phyloP scores from a whole-genome alignment of 2,888 invertebrate species.

The Sarcophaga subvicina region DNA sequence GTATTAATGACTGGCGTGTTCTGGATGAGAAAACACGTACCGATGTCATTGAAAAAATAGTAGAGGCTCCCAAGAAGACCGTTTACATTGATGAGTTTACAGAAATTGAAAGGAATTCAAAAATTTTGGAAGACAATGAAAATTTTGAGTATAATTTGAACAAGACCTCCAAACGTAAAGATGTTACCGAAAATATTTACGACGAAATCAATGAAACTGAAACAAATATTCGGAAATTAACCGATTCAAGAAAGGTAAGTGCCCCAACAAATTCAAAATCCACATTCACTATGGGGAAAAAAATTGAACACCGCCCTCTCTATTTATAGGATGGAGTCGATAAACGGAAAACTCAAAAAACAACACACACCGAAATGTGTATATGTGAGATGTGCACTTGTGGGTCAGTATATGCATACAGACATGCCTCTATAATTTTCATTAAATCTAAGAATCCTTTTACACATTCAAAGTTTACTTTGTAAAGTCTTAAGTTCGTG shows the following conservation, averaged over 20 bases:
- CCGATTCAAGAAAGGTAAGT: slow-evolving; percentile 79
- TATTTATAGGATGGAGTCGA: slow-evolving; percentile 77
- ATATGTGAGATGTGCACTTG: slow-evolving; percentile 95
- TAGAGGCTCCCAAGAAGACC: slow-evolving; percentile 80
- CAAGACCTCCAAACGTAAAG: slow-evolving; percentile 78
- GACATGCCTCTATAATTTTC: neutral
- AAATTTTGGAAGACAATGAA: slow-evolving; percentile 78
- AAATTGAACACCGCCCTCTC: neutral
- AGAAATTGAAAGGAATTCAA: slow-evolving; percentile 81
- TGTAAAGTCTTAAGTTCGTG: no score
- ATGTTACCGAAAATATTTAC: slow-evolving; percentile 78
- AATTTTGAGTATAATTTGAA: slow-evolving; percentile 78
- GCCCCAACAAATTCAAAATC: neutral
- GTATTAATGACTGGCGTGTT: slow-evolving; percentile 82
- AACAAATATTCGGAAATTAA: slow-evolving; percentile 73
- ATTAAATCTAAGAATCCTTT: neutral
- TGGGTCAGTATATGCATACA: slow-evolving; percentile 86
- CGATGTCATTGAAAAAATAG: slow-evolving; percentile 82
- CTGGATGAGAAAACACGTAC: slow-evolving; percentile 81
- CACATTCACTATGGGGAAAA: no score
- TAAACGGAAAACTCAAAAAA: slow-evolving; percentile 75
- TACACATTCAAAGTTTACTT: no score
- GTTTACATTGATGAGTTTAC: slow-evolving; percentile 81
- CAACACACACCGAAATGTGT: slow-evolving; percentile 88
- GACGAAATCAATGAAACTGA: slow-evolving; percentile 79